phyloP scores from a whole-genome alignment of 2,797 vertebrate species.

The Schizopygopsis pylzovi region DNA sequence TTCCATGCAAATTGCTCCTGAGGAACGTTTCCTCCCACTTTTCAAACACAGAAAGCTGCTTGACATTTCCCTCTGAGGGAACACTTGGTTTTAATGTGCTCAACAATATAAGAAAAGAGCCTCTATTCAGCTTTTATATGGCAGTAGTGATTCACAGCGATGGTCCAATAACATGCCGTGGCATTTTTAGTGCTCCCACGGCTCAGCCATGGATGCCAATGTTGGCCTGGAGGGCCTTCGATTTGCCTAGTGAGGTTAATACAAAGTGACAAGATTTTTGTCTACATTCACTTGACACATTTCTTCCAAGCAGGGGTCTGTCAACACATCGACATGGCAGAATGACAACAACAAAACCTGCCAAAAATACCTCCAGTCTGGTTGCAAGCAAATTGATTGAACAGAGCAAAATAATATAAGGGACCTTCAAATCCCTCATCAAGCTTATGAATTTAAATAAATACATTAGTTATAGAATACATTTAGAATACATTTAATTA shows the following conservation, averaged over 20 bases:
- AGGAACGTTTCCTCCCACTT: not conserved
- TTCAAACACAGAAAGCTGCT: conserved; percentile 29
- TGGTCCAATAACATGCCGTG: conserved; percentile 72
- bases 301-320: conserved; percentile 60
- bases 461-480: not conserved
- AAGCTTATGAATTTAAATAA: not conserved
- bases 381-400: conserved; percentile 21
- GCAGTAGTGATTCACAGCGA: conserved; percentile 71
- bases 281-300: conserved; percentile 70
- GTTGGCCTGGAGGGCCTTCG: conserved; percentile 71
- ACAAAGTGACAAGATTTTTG: conserved; percentile 74
- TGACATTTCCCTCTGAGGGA: conserved; percentile 58
- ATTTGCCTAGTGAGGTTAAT: conserved; percentile 73
- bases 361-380: conserved; percentile 46
- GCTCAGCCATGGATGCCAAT: conserved; percentile 70
- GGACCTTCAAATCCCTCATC: not conserved
- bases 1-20: conserved; percentile 1
- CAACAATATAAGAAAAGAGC: conserved; percentile 68
- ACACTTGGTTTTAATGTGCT: conserved; percentile 59
- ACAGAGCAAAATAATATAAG: not conserved
- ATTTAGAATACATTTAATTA: not conserved
- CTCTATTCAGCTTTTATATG: conserved; percentile 71
- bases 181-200: conserved; percentile 79
- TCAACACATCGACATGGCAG: conserved; percentile 53
- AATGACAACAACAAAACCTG: conserved; percentile 41